These are phyloP conservation scores for Drosophila sechellia DNA, from an alignment of 1,140 invertebrate genomes.

Conservation along the genomic window DNA sequence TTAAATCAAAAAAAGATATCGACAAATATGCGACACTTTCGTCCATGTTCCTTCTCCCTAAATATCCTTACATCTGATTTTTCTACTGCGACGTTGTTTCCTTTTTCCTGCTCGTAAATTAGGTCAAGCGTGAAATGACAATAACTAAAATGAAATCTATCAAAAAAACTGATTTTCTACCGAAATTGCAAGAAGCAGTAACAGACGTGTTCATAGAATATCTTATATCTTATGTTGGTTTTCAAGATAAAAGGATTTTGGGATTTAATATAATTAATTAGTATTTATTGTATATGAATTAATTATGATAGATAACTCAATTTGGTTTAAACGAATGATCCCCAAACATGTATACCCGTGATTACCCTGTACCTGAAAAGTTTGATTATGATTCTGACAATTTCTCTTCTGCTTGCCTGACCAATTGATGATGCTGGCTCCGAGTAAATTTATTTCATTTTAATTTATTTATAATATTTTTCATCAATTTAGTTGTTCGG, in stretches of 20 bases:
- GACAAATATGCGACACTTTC: conserved; percentile 45
- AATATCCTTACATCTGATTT: conserved; percentile 7
- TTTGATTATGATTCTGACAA: conserved; percentile 19
- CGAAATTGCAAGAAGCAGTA: not conserved
- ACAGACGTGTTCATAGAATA: too few species aligned
- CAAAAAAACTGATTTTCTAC: conserved; percentile 3
- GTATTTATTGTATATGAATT: too few species aligned
- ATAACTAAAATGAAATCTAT: conserved; percentile 6
- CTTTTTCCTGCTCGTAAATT: conserved; percentile 37
- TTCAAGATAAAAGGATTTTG: too few species aligned
- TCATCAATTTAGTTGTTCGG: conserved; percentile 25
- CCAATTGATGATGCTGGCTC: conserved; percentile 15
- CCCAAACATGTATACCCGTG: not conserved
- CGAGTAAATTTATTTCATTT: conserved; percentile 34
- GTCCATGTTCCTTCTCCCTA: conserved; percentile 5
- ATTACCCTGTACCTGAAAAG: conserved; percentile 1
- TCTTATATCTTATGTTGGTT: too few species aligned
- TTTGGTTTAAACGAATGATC: too few species aligned
- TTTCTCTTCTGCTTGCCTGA: conserved; percentile 1
- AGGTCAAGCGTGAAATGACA: conserved; percentile 32
- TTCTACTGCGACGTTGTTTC: conserved; percentile 14
- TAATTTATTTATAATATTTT: conserved; percentile 59
- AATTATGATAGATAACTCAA: too few species aligned
- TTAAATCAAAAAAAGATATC: conserved; percentile 9
- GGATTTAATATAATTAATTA: too few species aligned